Conservation (phyloP, 2,888 invertebrate genomes). For the Lithophane semibrunnea region DNA sequence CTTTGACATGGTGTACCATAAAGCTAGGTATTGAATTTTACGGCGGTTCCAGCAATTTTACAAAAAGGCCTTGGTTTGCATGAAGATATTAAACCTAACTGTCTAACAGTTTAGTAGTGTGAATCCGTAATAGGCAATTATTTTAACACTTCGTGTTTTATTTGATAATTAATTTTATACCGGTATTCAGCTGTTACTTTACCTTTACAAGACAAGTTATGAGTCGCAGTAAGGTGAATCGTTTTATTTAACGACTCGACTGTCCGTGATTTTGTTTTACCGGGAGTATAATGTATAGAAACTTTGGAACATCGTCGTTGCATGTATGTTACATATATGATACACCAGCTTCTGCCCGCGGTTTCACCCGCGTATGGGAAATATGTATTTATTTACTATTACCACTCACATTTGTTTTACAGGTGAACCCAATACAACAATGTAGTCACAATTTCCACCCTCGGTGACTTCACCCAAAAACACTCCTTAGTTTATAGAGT, state of each 20-base stretch:
- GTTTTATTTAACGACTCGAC: constrained; percentile 16
- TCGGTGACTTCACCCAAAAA: too few relatives aligned
- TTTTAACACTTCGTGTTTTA: constrained; percentile 34
- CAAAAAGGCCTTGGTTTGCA: neutral
- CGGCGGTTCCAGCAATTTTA: neutral
- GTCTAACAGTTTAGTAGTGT: constrained; percentile 10
- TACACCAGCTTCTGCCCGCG: too few relatives aligned
- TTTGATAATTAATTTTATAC: constrained; percentile 47
- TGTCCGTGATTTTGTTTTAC: constrained; percentile 12
- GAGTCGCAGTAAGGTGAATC: constrained; percentile 25
- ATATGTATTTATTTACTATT: too few relatives aligned
- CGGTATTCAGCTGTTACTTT: constrained; percentile 19
- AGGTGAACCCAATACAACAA: too few relatives aligned
- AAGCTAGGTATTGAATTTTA: neutral
- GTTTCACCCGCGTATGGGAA: too few relatives aligned
- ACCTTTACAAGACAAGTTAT: constrained; percentile 21
- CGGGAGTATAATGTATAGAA: neutral
- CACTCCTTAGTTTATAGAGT: neutral
- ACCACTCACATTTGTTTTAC: too few relatives aligned
- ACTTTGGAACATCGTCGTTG: neutral
- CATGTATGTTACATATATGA: neutral
- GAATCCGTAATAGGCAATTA: constrained; percentile 12
- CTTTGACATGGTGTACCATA: neutral
- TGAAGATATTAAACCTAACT: constrained; percentile 18
- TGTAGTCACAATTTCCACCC: too few relatives aligned